These are phyloP conservation scores for Diloba caeruleocephala DNA, from an alignment of 2,888 invertebrate genomes.

Conservation along the genomic window DNA sequence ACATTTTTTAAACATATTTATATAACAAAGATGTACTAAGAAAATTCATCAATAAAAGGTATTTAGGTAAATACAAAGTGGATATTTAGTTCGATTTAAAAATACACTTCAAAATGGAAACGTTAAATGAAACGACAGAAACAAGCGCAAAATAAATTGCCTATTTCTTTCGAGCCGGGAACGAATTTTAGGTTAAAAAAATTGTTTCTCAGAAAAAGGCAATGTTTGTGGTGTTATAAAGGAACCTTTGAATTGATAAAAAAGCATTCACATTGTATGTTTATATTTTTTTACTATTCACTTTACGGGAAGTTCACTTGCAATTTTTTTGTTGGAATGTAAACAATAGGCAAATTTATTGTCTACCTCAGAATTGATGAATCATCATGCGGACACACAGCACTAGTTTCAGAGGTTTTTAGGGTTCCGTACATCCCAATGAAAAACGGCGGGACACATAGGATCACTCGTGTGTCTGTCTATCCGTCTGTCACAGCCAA, in stretches of 20 bases:
- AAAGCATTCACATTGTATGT: neutral
- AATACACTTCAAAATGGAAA: slow-evolving; percentile 35
- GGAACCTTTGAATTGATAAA: neutral
- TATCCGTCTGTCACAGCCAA: no score
- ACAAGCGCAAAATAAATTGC: slow-evolving; percentile 57
- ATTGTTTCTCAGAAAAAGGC: slow-evolving; percentile 23
- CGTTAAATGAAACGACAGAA: slow-evolving; percentile 42
- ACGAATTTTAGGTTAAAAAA: slow-evolving; percentile 42
- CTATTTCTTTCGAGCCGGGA: slow-evolving; percentile 52
- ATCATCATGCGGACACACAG: no score
- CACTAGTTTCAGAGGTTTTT: no score
- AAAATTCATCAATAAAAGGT: slow-evolving; percentile 20
- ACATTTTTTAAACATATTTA: no score
- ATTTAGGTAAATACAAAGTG: slow-evolving; percentile 6
- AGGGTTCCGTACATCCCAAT: no score
- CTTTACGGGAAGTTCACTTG: no score
- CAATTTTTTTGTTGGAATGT: no score
- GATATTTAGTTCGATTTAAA: slow-evolving; percentile 39
- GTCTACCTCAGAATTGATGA: no score
- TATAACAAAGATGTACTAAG: slow-evolving; percentile 10
- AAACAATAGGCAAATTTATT: no score
- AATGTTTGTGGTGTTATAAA: slow-evolving; percentile 11
- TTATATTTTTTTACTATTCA: no score
- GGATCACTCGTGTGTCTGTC: no score
- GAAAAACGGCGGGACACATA: no score